Evolutionary conservation across 92 coral and sea anemone genomes (phyloP).

Genomic region (Zoanthus gigantus): DNA sequence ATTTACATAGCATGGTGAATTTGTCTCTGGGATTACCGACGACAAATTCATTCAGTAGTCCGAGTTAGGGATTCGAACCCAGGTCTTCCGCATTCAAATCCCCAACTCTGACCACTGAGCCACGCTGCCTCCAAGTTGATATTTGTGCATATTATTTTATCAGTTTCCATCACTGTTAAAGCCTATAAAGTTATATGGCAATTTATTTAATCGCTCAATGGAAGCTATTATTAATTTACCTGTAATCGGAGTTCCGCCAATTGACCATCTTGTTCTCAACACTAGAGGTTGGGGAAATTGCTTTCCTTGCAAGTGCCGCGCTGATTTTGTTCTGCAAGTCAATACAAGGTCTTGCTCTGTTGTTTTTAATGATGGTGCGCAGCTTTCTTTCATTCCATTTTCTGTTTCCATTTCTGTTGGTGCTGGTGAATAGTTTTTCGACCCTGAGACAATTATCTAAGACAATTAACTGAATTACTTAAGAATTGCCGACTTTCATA

Average conservation of each 20-base stretch:
- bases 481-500: too few relatives aligned
- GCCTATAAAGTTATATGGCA: neutral
- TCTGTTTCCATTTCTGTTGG: neutral
- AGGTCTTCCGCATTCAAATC: too few relatives aligned
- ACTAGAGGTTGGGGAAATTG: neutral
- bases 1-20: too few relatives aligned
- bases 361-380: neutral
- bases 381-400: neutral
- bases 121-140: too few relatives aligned
- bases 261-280: neutral
- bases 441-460: neutral
- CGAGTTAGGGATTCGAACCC: too few relatives aligned
- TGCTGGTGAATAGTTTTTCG: neutral
- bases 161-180: too few relatives aligned
- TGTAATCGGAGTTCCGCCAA: neutral
- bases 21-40: too few relatives aligned
- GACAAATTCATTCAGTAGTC: too few relatives aligned
- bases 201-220: neutral
- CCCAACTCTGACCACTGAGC: too few relatives aligned
- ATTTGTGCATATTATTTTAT: too few relatives aligned
- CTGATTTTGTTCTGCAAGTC: neutral
- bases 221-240: neutral
- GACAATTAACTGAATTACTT: neutral
- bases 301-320: neutral
- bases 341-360: neutral